phyloP scores from a whole-genome alignment of 2,888 invertebrate species.

The Calameuta idolon region DNA sequence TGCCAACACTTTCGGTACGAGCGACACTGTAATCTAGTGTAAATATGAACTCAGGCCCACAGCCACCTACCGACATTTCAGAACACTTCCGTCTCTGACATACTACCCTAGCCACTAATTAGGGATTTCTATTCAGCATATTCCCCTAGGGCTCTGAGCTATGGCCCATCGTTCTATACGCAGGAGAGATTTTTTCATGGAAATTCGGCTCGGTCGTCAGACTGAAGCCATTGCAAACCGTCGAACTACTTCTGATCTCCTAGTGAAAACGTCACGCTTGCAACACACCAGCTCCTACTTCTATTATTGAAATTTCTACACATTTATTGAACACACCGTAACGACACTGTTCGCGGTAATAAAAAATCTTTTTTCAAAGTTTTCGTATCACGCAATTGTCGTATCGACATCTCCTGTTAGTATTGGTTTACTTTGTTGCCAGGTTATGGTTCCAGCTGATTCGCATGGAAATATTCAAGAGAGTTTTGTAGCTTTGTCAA shows the following conservation, averaged over 20 bases:
- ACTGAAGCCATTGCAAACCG: background rate
- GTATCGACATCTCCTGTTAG: no score
- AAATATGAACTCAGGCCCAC: background rate
- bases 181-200: background rate
- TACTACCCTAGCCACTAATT: slow-evolving; percentile 55
- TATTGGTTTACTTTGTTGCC: no score
- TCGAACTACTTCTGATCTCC: slow-evolving; percentile 14
- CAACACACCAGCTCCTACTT: background rate
- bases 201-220: background rate
- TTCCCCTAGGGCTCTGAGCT: slow-evolving; percentile 2
- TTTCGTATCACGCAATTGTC: no score
- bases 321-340: background rate
- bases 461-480: no score
- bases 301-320: background rate
- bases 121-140: slow-evolving; percentile 51
- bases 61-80: background rate
- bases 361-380: no score
- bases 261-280: slow-evolving; percentile 14
- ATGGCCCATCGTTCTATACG: background rate
- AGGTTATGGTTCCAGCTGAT: no score
- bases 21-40: background rate
- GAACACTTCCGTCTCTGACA: slow-evolving; percentile 38
- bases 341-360: no score
- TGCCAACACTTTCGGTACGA: background rate
- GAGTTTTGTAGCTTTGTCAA: no score